These are phyloP conservation scores for Pandion haliaetus DNA, from an alignment of 2,113 vertebrate species.

Conservation along the genomic window DNA sequence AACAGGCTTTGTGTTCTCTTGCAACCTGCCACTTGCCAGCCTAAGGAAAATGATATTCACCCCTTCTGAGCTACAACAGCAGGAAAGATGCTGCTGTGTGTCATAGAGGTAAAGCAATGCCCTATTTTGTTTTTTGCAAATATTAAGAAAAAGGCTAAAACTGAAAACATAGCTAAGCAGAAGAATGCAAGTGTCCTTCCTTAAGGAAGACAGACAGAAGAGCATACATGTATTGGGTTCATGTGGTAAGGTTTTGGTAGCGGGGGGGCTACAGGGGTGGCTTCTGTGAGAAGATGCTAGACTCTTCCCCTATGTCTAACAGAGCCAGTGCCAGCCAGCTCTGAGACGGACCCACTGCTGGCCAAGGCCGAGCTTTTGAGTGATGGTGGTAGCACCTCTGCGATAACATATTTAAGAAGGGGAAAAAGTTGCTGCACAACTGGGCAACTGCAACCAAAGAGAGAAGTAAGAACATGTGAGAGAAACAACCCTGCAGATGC, in stretches of 20 bases:
- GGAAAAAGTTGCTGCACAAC: neutral
- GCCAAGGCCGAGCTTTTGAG: neutral
- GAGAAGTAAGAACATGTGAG: neutral
- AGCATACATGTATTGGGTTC: neutral
- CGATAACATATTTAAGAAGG: neutral
- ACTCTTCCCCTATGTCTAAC: neutral
- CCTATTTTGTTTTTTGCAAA: neutral
- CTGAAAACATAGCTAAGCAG: neutral
- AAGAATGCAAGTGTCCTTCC: neutral
- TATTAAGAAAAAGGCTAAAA: neutral
- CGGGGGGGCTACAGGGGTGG: neutral
- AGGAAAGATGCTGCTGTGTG: neutral
- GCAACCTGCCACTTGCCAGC: neutral
- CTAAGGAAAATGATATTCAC: neutral
- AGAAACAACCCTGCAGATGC: too few relatives aligned
- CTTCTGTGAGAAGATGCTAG: neutral
- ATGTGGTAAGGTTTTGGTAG: neutral
- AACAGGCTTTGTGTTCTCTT: neutral
- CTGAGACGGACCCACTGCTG: neutral
- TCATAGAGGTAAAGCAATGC: neutral
- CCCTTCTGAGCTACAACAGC: neutral
- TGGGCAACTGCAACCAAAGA: neutral
- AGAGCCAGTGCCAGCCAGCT: neutral
- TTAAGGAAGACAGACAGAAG: neutral
- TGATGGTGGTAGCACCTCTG: too few relatives aligned